Conservation (phyloP, 2,113 vertebrate genomes). For the Semicossyphus pulcher region DNA sequence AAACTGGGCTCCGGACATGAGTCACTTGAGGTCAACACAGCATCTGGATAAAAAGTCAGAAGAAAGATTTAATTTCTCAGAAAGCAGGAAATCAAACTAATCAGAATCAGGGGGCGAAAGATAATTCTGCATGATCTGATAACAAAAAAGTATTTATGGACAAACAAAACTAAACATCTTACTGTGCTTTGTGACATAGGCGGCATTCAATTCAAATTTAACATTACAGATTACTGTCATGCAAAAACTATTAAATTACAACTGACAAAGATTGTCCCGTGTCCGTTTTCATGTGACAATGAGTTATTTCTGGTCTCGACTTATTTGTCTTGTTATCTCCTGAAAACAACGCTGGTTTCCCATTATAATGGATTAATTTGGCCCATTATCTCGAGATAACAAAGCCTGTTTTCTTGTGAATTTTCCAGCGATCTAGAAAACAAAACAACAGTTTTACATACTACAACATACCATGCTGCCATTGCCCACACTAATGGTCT, state of each 20-base stretch:
- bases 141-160: too few species aligned
- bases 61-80: background rate
- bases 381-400: too few species aligned
- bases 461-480: too few species aligned
- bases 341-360: too few species aligned
- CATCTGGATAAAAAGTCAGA: background rate
- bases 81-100: conserved; percentile 5
- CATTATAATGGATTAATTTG: too few species aligned
- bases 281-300: too few species aligned
- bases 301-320: too few species aligned
- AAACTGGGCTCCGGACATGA: background rate
- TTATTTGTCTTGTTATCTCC: background rate
- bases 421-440: too few species aligned
- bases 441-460: too few species aligned
- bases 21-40: background rate
- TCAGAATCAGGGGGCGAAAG: background rate
- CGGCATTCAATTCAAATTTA: background rate
- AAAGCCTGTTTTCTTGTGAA: too few species aligned
- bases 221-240: background rate
- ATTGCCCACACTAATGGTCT: too few species aligned
- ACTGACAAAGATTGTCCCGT: background rate
- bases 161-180: too few species aligned
- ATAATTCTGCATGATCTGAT: background rate
- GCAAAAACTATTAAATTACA: background rate
- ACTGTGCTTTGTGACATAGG: background rate